These are phyloP conservation scores for Excalfactoria chinensis DNA, from an alignment of 2,113 vertebrate genomes.

Conservation along the genomic window DNA sequence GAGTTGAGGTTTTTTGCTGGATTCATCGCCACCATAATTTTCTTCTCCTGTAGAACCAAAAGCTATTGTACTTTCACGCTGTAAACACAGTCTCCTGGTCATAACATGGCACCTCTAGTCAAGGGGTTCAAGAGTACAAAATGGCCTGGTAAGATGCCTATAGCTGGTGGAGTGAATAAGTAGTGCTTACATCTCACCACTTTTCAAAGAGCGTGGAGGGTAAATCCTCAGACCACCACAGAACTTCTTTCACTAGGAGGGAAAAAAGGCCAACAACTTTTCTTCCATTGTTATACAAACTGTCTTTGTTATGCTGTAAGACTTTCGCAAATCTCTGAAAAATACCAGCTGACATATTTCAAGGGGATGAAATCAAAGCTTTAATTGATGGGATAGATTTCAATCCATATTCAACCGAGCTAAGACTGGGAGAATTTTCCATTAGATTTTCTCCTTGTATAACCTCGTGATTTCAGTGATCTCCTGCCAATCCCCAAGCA, in stretches of 20 bases:
- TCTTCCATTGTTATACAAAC: not conserved
- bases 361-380: not conserved
- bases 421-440: not conserved
- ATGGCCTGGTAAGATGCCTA: not conserved
- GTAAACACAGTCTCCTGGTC: not conserved
- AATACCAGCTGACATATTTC: not conserved
- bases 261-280: not conserved
- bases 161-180: not conserved
- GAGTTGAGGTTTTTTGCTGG: not conserved
- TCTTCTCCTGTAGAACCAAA: not conserved
- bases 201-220: not conserved
- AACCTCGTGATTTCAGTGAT: not conserved
- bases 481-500: not conserved
- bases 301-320: not conserved
- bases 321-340: slow-evolving; percentile 32
- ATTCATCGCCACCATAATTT: not conserved
- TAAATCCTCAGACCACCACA: not conserved
- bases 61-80: not conserved
- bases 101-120: not conserved
- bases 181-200: not conserved
- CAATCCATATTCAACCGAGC: not conserved
- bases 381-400: slow-evolving; percentile 4
- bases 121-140: not conserved
- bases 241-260: not conserved
- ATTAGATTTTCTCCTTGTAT: not conserved